Conservation (phyloP, 2,113 vertebrate species). For the Peromyscus polionotus region DNA sequence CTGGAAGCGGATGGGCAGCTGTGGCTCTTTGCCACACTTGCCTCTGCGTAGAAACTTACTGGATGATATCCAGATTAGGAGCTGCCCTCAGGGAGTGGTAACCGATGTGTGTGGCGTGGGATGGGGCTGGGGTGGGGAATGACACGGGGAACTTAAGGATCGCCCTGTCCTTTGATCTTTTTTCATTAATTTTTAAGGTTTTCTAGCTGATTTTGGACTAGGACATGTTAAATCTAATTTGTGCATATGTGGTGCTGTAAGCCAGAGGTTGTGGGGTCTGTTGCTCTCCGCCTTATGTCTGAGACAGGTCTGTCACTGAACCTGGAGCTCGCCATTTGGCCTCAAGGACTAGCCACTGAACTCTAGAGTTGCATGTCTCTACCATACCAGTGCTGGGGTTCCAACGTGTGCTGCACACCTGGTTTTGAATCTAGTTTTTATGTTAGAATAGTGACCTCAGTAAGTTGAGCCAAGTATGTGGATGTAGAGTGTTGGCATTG, state of each 20-base stretch:
- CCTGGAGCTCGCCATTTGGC: neutral
- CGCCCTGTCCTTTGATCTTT: neutral
- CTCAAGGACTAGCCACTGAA: no score
- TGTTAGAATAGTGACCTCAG: neutral
- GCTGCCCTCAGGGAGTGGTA: neutral
- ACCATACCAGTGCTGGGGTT: neutral
- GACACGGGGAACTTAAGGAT: neutral
- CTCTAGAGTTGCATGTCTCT: neutral
- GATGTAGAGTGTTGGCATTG: neutral
- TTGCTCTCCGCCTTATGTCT: neutral
- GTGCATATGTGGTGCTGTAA: neutral
- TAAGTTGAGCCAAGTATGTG: neutral
- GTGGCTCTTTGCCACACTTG: neutral
- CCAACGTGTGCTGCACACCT: neutral
- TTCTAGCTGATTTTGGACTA: neutral
- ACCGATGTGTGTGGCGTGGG: neutral
- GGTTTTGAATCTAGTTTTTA: neutral
- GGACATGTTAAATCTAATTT: neutral
- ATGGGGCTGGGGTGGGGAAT: neutral
- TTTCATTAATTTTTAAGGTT: constrained; percentile 1
- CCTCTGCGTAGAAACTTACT: neutral
- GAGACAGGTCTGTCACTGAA: neutral
- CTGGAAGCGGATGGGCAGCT: neutral
- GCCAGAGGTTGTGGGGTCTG: neutral
- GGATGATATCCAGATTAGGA: neutral